Evolutionary conservation across 2,797 vertebrate species (phyloP).

Genomic region (Silurus aristotelis): DNA sequence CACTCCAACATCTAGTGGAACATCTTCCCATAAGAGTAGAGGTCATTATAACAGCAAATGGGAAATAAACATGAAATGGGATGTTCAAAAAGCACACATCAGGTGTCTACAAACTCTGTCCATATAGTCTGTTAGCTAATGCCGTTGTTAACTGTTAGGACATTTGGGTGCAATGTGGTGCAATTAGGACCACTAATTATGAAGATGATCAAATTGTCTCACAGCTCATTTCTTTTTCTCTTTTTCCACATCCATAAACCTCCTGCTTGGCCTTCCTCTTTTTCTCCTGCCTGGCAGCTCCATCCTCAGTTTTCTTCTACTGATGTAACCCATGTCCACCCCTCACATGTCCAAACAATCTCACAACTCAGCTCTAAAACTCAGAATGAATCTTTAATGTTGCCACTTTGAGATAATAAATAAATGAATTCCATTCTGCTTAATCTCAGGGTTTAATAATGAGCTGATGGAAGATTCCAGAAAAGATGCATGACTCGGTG

Average conservation of each 20-base stretch:
- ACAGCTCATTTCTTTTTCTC: not conserved
- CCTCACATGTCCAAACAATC: too few relatives aligned
- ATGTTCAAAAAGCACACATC: too few relatives aligned
- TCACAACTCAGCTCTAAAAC: not conserved
- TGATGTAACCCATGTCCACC: too few relatives aligned
- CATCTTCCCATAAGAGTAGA: too few relatives aligned
- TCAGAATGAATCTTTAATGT: not conserved
- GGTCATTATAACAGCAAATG: too few relatives aligned
- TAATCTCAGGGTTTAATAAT: conserved; percentile 5
- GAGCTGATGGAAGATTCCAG: conserved; percentile 16
- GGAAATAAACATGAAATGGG: too few relatives aligned
- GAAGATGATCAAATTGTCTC: not conserved
- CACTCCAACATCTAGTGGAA: too few relatives aligned
- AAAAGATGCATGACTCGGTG: not conserved
- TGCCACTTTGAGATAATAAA: not conserved
- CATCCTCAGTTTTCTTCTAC: too few relatives aligned
- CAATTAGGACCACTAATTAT: not conserved
- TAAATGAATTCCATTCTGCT: not conserved
- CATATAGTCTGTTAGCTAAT: not conserved
- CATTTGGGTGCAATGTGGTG: not conserved
- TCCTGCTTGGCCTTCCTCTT: too few relatives aligned
- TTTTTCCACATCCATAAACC: too few relatives aligned
- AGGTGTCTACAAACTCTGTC: too few relatives aligned
- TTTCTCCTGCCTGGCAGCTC: too few relatives aligned
- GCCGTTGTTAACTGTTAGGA: not conserved